Percentiles rank a stretch among this genome's conserved stretches.
Conservation (phyloP, 2,797 vertebrate genomes). For the Halcyon smyrnensis region DNA sequence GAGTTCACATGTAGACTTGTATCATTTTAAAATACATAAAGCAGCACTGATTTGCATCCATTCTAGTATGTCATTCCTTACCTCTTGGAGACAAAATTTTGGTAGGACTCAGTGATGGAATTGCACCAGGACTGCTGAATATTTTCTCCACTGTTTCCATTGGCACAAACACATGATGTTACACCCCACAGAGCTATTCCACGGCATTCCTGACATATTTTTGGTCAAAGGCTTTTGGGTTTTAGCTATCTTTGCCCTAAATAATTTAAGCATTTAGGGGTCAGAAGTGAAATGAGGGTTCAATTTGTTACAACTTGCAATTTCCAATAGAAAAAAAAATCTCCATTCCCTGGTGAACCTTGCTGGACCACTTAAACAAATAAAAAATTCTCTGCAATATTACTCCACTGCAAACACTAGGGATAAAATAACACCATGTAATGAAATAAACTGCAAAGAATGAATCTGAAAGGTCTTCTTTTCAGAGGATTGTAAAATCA, state of each 20-base stretch:
- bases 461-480: neutral
- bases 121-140: neutral
- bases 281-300: neutral
- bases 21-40: neutral
- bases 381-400: neutral
- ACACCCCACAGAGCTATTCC: neutral
- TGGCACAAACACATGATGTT: neutral
- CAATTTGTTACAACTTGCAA: neutral
- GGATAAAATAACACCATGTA: neutral
- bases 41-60: neutral
- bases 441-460: neutral
- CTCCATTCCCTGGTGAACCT: neutral
- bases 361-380: neutral
- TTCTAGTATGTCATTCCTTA: neutral
- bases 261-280: neutral
- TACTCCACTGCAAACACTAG: neutral
- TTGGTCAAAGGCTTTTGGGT: neutral
- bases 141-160: neutral
- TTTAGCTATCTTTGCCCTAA: neutral
- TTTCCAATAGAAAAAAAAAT: neutral
- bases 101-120: neutral
- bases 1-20: neutral
- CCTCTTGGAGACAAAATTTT: neutral
- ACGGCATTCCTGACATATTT: neutral
- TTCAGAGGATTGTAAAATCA: neutral